Percentiles rank a stretch among this genome's conserved stretches.
Evolutionary conservation across 2,797 vertebrate species (phyloP).

Genomic region (Spheniscus humboldti): DNA sequence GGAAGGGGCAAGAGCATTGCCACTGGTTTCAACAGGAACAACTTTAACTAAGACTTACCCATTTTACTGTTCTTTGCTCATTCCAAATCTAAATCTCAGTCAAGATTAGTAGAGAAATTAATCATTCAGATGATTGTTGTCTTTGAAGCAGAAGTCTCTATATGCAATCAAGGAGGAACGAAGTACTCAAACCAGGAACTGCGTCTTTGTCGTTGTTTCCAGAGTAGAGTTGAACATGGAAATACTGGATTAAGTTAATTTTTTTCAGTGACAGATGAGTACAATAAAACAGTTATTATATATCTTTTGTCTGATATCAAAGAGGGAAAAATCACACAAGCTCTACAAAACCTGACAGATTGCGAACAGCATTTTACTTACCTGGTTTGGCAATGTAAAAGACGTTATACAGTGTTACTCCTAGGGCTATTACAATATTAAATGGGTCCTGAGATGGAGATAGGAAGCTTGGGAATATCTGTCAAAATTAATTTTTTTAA

Average conservation of each 20-base stretch:
- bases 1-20: background rate
- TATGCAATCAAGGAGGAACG: background rate
- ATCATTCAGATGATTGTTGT: background rate
- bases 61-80: background rate
- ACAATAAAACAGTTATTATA: background rate
- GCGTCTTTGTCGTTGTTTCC: background rate
- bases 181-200: background rate
- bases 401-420: background rate
- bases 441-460: background rate
- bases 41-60: background rate
- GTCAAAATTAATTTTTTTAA: background rate
- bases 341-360: background rate
- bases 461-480: background rate
- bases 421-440: background rate
- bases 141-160: background rate
- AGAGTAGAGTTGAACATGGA: background rate
- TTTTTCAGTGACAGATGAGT: background rate
- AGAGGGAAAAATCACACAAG: background rate
- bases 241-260: background rate
- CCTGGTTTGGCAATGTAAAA: background rate
- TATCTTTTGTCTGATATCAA: background rate
- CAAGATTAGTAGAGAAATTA: background rate
- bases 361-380: background rate
- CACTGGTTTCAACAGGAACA: accelerated
- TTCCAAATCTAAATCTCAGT: background rate